Evolutionary conservation across 2,113 vertebrate genomes (phyloP), one percentile per base, ranked within the genome.

Genomic region (Columbina picui): DNA sequence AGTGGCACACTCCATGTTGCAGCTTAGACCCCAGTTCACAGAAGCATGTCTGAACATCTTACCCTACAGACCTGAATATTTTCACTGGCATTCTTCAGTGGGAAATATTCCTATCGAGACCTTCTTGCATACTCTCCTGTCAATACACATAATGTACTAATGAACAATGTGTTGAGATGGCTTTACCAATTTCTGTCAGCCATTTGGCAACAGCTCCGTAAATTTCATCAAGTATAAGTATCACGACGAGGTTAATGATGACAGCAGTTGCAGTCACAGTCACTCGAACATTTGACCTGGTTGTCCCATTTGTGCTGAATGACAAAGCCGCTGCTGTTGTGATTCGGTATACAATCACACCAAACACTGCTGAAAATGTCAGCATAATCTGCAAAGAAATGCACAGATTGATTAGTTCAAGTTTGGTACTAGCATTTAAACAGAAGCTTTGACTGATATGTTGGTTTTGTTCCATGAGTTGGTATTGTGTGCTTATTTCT

Each of bases 201-300:
- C 99, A 99, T 56, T 98, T 99, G 76, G 99, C 99, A 71, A 99
- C 99, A 1, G 98, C 98, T 14, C 99, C 99, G 0, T 99, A 99
- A 84, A 99, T 99, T 97, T 99, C 99, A 39, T 99, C 99, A 73
- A 99, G 94, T 94, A 99, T 98, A 80, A 99, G 98, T 81, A 99
- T 99, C 50, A 99, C 98, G 69, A 99, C 96, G 21, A 99, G 98
- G 98, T 99, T 99, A 87, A 99, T 98, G 98, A 99, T 97, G 97
- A 99, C 99, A 1, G 99, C 99, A 0, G 99, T 99, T 20, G 99
- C 99, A 1, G 99, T 99, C 89, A 99, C 99, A 0, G 99, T 99
- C 94, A 99, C 98, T 39, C 99, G 98, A 39, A 99, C 98, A 0
- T 99, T 99, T 83, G 98, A 98, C 88, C 98, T 99, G 49, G 98